Base-by-base conservation (phyloP, 2,797 vertebrate genomes). In the Heterohyrax brucei region DNA sequence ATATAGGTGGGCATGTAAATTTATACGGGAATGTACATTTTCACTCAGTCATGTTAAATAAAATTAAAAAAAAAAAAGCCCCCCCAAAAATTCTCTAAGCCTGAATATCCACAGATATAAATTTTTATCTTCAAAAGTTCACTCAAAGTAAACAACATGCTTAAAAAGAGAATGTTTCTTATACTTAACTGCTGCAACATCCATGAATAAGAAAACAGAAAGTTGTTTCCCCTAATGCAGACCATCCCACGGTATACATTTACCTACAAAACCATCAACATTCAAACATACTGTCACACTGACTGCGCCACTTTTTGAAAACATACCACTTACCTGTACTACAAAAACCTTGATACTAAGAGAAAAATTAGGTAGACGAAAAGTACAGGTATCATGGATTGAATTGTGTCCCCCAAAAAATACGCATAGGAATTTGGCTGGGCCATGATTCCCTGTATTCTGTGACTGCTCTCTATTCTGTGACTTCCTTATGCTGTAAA, bases 101-200 rank as follows among this genome's bases (percentile, higher is more conserved):
- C 59, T 85, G 68, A 79, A 73, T 72, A 59, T 30, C 28, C 62
- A 76, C 12, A 39, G 39, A 39, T 73, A 48, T 95, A 44, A 77
- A 70, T 86, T 84, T 81, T 89, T 39, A 85, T 26, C 30, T 85
- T 66, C 44, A 62, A 66, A 96, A 84, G 72, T 39, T 80, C 82
- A 5, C 39, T 72, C 62, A 94, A 82, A 92, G 66, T 30, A 83
- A 44, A 61, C 19, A 77, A 81, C n/a, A 68, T 84, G 59, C 10
- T 46, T 10, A 16, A 46, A 89, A 53, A 77, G 50, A 81, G 66
- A 84, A 87, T 44, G 46, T 28, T 62, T 89, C 9, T n/a, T 70
- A 91, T 10, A 72, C 44, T 87, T 62, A 39, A 48, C 19, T 72
- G 28, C 62, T n/a, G 33, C 12, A 5, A 76, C 18, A 13, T 59